Conservation (phyloP, 1,140 invertebrate genomes). For the Macrobrachium nipponense region DNA sequence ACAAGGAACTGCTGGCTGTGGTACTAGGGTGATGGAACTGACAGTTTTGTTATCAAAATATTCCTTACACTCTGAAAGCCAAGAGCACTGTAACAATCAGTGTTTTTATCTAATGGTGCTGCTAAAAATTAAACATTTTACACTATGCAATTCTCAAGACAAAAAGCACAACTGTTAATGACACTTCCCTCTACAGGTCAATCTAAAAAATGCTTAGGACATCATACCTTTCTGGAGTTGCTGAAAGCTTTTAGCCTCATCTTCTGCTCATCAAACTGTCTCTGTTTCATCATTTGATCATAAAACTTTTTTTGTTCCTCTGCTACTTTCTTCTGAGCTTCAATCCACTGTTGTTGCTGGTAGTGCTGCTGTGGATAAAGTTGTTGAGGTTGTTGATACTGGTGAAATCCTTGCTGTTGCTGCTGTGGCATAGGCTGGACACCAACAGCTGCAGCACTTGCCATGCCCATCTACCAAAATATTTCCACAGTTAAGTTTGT, state of each 20-base stretch:
- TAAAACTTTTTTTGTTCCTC: constrained; percentile 50
- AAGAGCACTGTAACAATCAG: too few species aligned
- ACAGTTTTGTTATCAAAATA: too few species aligned
- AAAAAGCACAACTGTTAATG: too few species aligned
- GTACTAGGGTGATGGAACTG: too few species aligned
- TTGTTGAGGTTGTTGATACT: constrained; percentile 37
- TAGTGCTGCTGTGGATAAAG: constrained; percentile 17
- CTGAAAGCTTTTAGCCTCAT: constrained; percentile 49
- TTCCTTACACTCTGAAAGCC: too few species aligned
- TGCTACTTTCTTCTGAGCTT: constrained; percentile 40
- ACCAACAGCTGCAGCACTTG: constrained; percentile 8
- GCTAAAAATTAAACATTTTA: too few species aligned
- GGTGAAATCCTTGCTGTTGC: constrained; percentile 27
- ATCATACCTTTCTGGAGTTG: constrained; percentile 41
- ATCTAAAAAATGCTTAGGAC: not conserved
- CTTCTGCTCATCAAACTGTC: constrained; percentile 60
- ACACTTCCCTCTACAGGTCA: too few species aligned
- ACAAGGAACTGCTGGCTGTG: too few species aligned
- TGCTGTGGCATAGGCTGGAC: constrained; percentile 16
- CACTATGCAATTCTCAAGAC: too few species aligned
- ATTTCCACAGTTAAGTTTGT: not conserved
- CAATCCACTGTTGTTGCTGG: constrained; percentile 48
- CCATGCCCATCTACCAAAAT: constrained; percentile 11
- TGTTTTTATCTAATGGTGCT: too few species aligned
- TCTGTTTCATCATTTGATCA: constrained; percentile 55